A percentile compares a stretch with the other conserved stretches of the same genome.
These are phyloP conservation scores for Dorcus parallelipipedus DNA, from an alignment of 2,888 invertebrate species.

Conservation along the genomic window DNA sequence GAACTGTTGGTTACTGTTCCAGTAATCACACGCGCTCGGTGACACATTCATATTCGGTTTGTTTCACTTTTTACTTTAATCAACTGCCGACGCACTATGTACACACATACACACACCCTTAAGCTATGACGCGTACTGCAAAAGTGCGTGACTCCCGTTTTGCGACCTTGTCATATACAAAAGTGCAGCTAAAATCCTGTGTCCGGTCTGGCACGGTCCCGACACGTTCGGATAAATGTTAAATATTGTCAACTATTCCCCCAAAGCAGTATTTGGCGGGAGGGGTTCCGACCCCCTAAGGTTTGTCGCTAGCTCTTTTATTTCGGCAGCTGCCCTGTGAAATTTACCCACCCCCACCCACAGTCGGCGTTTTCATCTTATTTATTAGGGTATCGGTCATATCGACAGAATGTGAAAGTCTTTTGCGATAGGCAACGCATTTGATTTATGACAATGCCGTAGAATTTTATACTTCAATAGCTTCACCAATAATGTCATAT, in stretches of 20 bases:
- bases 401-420: constrained; percentile 40
- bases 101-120: not conserved
- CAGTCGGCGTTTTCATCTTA: constrained; percentile 46
- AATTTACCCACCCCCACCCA: constrained; percentile 47
- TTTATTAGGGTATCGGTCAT: constrained; percentile 42
- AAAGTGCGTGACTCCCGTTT: constrained; percentile 10
- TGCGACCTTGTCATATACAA: constrained; percentile 20
- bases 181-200: constrained; percentile 19
- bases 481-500: too few relatives aligned
- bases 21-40: constrained; percentile 40
- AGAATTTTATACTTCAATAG: too few relatives aligned
- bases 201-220: constrained; percentile 41
- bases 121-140: constrained; percentile 3
- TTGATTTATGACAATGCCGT: too few relatives aligned
- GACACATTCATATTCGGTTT: constrained; percentile 40
- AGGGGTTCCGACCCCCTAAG: constrained; percentile 48
- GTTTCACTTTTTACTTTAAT: constrained; percentile 8
- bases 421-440: not conserved
- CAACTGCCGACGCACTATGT: not conserved
- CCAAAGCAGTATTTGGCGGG: constrained; percentile 41
- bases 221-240: constrained; percentile 48
- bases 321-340: constrained; percentile 50
- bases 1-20: constrained; percentile 38
- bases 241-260: constrained; percentile 49
- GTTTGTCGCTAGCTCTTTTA: constrained; percentile 49